phyloP scores from a whole-genome alignment of 1,140 invertebrate genomes.

The Papilio polytes region DNA sequence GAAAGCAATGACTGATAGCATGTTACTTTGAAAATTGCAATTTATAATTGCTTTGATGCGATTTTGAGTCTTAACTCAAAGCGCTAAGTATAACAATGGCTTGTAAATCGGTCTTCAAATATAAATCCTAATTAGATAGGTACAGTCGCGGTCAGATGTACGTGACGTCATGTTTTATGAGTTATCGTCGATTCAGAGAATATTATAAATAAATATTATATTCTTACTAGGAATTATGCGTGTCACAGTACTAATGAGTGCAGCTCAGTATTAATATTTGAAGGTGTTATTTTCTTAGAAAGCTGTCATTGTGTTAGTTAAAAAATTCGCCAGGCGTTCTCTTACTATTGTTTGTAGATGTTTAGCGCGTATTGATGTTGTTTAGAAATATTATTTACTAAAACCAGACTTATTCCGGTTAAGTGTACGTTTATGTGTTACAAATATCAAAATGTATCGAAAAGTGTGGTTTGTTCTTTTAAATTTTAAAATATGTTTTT shows the following conservation, averaged over 20 bases:
- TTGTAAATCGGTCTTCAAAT: slow-evolving; percentile 6
- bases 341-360: slow-evolving; percentile 22
- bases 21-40: slow-evolving; percentile 40
- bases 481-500: background rate
- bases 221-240: slow-evolving; percentile 49
- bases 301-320: slow-evolving; percentile 34
- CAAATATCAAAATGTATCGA: background rate
- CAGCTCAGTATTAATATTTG: background rate
- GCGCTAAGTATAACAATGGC: slow-evolving; percentile 11
- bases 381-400: background rate
- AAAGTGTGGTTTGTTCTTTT: too few relatives aligned
- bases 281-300: slow-evolving; percentile 32
- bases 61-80: background rate
- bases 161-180: slow-evolving; percentile 57
- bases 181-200: slow-evolving; percentile 59
- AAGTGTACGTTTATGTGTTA: background rate
- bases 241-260: slow-evolving; percentile 21
- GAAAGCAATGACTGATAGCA: slow-evolving; percentile 37
- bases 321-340: slow-evolving; percentile 29
- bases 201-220: slow-evolving; percentile 49
- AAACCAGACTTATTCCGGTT: background rate
- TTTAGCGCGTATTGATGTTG: background rate
- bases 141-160: slow-evolving; percentile 46
- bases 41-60: background rate
- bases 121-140: slow-evolving; percentile 57